Percentiles rank a stretch among this genome's conserved stretches.
These are phyloP conservation scores for Semnornis frantzii DNA, from an alignment of 2,113 vertebrate species.

Conservation along the genomic window DNA sequence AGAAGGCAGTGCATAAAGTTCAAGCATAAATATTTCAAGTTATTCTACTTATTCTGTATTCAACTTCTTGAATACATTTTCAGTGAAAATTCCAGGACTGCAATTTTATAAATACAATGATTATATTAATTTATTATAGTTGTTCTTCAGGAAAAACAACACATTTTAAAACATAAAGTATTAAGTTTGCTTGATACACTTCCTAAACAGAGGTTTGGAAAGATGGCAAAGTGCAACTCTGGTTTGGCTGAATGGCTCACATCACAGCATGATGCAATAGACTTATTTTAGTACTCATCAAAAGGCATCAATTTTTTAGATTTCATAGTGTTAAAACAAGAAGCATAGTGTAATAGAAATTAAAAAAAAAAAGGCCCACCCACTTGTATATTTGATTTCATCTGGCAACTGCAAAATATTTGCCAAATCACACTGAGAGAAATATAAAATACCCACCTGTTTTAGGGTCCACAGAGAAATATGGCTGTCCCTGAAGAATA, in stretches of 20 bases:
- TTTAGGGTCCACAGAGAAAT: conserved; percentile 97
- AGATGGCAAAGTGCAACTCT: neutral
- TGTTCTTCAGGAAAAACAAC: neutral
- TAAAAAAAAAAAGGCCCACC: neutral
- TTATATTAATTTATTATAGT: neutral
- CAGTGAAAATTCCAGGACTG: neutral
- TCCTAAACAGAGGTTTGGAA: neutral
- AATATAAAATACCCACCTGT: conserved; percentile 79
- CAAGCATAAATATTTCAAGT: neutral
- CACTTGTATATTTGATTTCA: neutral
- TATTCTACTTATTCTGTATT: neutral
- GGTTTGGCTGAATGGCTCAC: neutral
- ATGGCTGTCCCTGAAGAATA: conserved; percentile 96
- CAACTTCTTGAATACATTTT: neutral
- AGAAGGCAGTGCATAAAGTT: neutral
- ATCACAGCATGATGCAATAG: neutral
- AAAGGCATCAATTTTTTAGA: neutral
- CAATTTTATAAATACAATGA: neutral
- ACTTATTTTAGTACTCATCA: neutral
- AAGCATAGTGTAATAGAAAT: neutral
- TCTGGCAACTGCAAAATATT: neutral
- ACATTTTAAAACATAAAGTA: neutral
- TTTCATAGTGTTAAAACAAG: neutral
- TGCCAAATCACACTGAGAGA: neutral
- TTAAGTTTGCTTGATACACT: neutral